Conservation (phyloP, 2,888 invertebrate genomes). For the Invenusta paracnida region DNA sequence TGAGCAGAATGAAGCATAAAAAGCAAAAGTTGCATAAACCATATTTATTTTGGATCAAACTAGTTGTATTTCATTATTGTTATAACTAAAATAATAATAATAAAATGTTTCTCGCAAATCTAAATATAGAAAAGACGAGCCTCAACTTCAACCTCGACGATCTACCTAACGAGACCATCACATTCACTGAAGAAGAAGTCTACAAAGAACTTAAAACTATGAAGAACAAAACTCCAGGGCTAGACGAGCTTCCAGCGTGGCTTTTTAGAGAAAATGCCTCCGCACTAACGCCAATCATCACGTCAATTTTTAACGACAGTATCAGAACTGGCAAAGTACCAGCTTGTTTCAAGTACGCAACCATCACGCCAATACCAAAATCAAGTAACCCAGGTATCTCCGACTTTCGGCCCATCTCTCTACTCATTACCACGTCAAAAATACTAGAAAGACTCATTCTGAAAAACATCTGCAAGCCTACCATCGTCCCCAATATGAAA, state of each 20-base stretch:
- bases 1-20: too few relatives aligned
- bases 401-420: not conserved
- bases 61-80: too few relatives aligned
- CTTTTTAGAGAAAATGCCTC: not conserved
- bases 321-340: not conserved
- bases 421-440: not conserved
- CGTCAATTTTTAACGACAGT: not conserved
- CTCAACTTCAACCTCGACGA: not conserved
- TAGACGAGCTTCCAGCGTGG: not conserved
- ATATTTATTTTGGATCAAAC: too few relatives aligned
- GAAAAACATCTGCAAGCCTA: not conserved
- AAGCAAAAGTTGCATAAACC: too few relatives aligned
- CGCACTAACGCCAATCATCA: not conserved
- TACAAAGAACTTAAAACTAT: not conserved
- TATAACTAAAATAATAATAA: too few relatives aligned
- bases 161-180: not conserved
- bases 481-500: not conserved
- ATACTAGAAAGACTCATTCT: not conserved
- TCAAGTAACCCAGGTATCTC: not conserved
- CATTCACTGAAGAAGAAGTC: not conserved
- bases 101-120: not conserved
- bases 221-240: not conserved
- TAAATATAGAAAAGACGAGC: not conserved
- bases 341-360: not conserved
- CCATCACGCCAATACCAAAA: not conserved